Conservation (phyloP, 2,113 vertebrate genomes). For the Thomomys bottae region DNA sequence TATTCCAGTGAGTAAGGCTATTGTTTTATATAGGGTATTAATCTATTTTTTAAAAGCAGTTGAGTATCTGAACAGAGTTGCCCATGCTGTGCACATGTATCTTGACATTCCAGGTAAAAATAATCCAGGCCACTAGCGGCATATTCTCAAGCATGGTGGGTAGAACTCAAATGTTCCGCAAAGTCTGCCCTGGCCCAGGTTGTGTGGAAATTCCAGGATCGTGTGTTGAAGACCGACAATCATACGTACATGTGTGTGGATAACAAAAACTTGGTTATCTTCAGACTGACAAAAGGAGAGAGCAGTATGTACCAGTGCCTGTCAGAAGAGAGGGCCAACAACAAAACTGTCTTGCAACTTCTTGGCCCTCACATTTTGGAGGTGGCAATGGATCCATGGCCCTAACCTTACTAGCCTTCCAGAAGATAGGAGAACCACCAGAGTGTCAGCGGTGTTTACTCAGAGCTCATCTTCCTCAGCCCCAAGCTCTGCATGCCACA, state of each 20-base stretch:
- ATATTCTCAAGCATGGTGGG: constrained; percentile 91
- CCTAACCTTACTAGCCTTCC: accelerated
- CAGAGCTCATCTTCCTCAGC: constrained; percentile 80
- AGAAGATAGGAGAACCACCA: constrained; percentile 85
- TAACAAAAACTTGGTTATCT: constrained; percentile 90
- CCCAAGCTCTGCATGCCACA: constrained; percentile 70
- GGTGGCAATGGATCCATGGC: constrained; percentile 84
- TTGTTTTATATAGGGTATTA: neutral
- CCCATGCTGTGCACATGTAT: constrained; percentile 83
- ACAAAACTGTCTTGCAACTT: constrained; percentile 90
- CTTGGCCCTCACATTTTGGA: constrained; percentile 89
- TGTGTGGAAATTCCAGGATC: constrained; percentile 91
- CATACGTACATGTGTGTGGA: constrained; percentile 91
- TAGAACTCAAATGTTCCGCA: constrained; percentile 92
- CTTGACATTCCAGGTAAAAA: constrained; percentile 89
- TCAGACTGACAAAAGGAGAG: constrained; percentile 92
- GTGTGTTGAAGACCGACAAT: constrained; percentile 86
- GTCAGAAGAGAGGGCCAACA: constrained; percentile 89
- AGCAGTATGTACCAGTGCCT: constrained; percentile 94
- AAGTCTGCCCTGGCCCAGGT: constrained; percentile 93
- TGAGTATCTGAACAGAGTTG: neutral
- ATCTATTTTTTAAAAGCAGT: neutral
- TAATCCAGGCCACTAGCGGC: constrained; percentile 85
- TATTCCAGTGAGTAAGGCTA: constrained; percentile 30
- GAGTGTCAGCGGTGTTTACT: constrained; percentile 74